Base-by-base conservation (phyloP, 2,888 invertebrate species). In the Patella ulyssiponensis region DNA sequence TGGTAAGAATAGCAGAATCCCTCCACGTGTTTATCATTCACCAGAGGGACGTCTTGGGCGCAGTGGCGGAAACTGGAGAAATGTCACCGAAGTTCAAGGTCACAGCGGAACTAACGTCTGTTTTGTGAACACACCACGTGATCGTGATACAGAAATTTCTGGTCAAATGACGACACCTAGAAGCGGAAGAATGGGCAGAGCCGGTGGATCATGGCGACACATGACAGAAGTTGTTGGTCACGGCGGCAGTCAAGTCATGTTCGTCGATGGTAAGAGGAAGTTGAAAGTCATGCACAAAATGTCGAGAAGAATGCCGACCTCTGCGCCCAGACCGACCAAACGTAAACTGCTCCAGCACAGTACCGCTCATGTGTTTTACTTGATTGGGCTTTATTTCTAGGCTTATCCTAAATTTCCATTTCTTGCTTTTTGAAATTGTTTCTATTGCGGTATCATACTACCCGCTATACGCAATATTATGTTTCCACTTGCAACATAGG, bases 1-100 rank as follows among this genome's bases (percentile, higher is more conserved):
- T 79, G 90, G 90, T 87, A 79, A 82, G 86, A 74, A 5, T 51
- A 20, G 23, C 20, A 20, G 64, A 23, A 64, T 64, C 3, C 64
- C 64, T 11, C 64, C 64, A 64, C 64, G 64, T 12, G 64, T 64
- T 20, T 64, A 64, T 64, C 20, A 64, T 12, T 23, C 11, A 23
- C 23, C 20, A 64, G 64, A 23, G 64, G 64, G 20, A 23, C 64
- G 64, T 20, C 20, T 23, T 20, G 64, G 64, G 64, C 64, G 64
- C 64, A 64, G 64, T 64, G 64, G 64, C 64, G 64, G 64, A 64
- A 20, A 64, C 23, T 64, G 64, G 64, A 64, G 64, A 14, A 64
- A 64, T 23, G 64, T 64, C 20, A 64, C 64, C 17, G 64, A 64
- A 23, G 64, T 64, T 64, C 64, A 64, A 23, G 64, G 64, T 15